Evolutionary conservation across 2,113 vertebrate genomes (phyloP).

Genomic region (Cochlearius cochlearius): DNA sequence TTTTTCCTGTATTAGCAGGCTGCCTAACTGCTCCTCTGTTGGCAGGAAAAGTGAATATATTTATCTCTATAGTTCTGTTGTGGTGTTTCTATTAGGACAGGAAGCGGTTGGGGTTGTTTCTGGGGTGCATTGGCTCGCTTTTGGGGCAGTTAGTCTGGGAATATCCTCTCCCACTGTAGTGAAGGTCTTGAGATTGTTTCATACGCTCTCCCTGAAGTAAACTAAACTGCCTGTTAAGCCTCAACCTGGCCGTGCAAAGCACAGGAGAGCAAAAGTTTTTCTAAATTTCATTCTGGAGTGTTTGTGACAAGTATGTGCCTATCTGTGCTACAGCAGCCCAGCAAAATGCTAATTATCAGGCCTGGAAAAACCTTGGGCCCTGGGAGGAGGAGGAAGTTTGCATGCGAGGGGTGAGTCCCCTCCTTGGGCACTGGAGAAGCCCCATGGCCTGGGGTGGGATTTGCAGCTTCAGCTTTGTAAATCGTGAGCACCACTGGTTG

Average conservation of each 20-base stretch:
- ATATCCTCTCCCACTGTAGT: not conserved
- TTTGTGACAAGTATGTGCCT: not conserved
- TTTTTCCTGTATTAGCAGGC: not conserved
- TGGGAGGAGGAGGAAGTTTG: not conserved
- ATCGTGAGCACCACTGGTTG: not conserved
- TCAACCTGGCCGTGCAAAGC: not conserved
- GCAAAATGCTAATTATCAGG: not conserved
- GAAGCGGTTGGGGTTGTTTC: not conserved
- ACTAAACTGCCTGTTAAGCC: not conserved
- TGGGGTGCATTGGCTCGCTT: not conserved
- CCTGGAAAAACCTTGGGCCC: not conserved
- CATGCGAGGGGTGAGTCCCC: rapidly evolving
- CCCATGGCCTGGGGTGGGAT: rapidly evolving
- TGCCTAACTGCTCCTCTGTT: not conserved
- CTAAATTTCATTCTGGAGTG: not conserved
- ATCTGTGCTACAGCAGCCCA: not conserved
- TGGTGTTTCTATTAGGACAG: not conserved
- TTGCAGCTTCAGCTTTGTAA: not conserved
- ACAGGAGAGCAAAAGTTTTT: not conserved
- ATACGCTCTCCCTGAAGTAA: rapidly evolving
- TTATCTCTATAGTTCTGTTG: not conserved
- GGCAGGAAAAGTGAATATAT: not conserved
- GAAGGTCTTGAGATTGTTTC: not conserved
- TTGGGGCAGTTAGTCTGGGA: not conserved
- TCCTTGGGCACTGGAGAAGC: not conserved